Evolutionary conservation across 2,113 vertebrate genomes (phyloP), one percentile per base, ranked within the genome.

Genomic region (Psilopsiagon aymara): DNA sequence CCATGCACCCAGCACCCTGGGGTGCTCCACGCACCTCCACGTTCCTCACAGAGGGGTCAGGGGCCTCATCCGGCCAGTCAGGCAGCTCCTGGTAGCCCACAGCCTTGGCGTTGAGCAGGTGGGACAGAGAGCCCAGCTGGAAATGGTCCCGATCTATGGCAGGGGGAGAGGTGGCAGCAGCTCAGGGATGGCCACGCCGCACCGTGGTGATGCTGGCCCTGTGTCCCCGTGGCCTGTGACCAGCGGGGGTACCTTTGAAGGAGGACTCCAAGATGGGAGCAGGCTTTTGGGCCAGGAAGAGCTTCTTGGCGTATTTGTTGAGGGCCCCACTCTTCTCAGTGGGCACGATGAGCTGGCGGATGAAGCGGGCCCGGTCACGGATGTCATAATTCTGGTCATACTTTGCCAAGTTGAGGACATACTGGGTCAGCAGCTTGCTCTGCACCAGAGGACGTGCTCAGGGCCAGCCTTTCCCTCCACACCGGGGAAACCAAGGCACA

Each of bases 321-420:
- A 99, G 98, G n/a, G 99, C 98, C 3, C 99, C 99, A 0, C 99
- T 99, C 97, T 99, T 99, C 95, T 99, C 99, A 0, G 98, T 99
- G 75, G 99, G 99, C n/a, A 99, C 99, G 0, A 99, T 99, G 75
- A 99, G 99, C 98, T 99, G 99, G 66, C 99, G 98, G 57, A 99
- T 99, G 96, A 99, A 99, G 77, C 99, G 98, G 1, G 99, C 99
- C 13, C 99, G 98, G 82, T 99, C 99, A 0, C 99, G 98, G 95
- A 99, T 99, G 94, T 99, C 99, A 0, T 99, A 99, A 97, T 99
- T 99, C 97, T 99, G 99, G 97, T 99, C 99, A 0, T 99, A 99
- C 96, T 99, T 99, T 92, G 99, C 99, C 98, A 99, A 94, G 91
- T 99, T 99, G 97, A 99, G 98, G 49, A 99, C 99, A 0, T 99